Conservation (phyloP, 2,797 vertebrate species). For the Oceanodroma leucorhoa region DNA sequence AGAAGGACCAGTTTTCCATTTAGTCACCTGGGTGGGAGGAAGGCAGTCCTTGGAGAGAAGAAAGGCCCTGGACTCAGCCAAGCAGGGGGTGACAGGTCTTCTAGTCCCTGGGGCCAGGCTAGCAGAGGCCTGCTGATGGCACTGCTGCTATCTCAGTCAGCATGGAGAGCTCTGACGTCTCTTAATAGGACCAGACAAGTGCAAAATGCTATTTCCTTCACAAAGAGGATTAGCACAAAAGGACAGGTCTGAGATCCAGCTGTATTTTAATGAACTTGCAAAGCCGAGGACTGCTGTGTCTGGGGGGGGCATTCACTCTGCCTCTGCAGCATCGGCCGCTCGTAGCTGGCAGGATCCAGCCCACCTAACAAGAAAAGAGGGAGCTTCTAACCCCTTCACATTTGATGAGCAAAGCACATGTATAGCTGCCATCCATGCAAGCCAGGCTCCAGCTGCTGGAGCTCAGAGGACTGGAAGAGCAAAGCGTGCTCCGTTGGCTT, state of each 20-base stretch:
- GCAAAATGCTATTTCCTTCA: neutral
- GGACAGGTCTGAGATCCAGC: neutral
- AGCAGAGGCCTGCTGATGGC: neutral
- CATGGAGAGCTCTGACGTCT: neutral
- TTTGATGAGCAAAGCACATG: neutral
- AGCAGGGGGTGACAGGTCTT: neutral
- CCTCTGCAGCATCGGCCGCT: neutral
- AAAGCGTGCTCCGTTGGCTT: neutral
- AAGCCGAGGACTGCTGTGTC: neutral
- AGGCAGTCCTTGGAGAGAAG: neutral
- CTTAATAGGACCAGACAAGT: neutral
- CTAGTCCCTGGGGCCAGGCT: neutral
- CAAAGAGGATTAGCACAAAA: neutral
- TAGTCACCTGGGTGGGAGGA: neutral
- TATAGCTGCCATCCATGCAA: neutral
- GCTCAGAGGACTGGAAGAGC: neutral
- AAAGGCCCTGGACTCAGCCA: neutral
- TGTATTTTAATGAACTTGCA: neutral
- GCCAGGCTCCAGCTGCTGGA: neutral
- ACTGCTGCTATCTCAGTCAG: neutral
- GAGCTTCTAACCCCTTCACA: neutral
- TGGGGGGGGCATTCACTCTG: neutral
- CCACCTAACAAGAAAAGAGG: neutral
- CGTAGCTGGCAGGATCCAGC: neutral
- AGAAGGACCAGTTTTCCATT: neutral